Base-by-base conservation (phyloP, 37 sponge, comb jelly and placozoan species). In the Spongia lamella region DNA sequence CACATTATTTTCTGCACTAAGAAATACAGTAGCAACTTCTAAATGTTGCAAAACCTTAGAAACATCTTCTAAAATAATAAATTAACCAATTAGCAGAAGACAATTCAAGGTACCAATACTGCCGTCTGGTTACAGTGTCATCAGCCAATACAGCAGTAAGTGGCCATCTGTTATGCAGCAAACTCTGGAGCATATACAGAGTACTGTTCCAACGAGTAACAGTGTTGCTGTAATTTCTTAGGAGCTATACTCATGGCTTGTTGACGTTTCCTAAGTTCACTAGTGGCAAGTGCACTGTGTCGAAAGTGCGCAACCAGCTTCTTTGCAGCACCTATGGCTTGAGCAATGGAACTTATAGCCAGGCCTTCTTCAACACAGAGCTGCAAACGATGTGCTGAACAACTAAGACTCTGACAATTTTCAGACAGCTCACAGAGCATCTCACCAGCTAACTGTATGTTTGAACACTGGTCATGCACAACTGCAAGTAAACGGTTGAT, bases 301-400 rank as follows among this genome's bases (percentile, higher is more conserved):
- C 66, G 31, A n/a, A n/a, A 75, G 37, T 75, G 76, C 1, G 50
- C 50, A 1, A 75, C 76, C 15, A 75, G 54, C 56, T 71, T 71
- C 26, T 29, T 51, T 39, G 72, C 56, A 31, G 72, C 72, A 47
- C 49, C 72, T 31, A 51, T 25, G 17, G 30, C 1, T 30, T 57
- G 21, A 29, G 19, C 16, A 71, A 71, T 25, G 3, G 30, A 26
- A 51, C 56, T 19, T 19, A 71, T 19, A 20, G 21, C n/a, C 24
- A 71, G 50, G 21, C 72, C 72, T 16, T 15, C 32, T 3, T 71
- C 33, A 21, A 52, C 26, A 71, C 72, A 71, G 19, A 71, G 56
- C 32, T 71, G 72, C 25, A 71, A 16, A 2, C 26, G 22, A 34
- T 71, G 72, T 15, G 34, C 72, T 31, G 54, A n/a, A 51, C 72